Percentiles rank a stretch among this genome's conserved stretches.
Conservation (phyloP, 2,888 invertebrate genomes). For the Erebia ligea region DNA sequence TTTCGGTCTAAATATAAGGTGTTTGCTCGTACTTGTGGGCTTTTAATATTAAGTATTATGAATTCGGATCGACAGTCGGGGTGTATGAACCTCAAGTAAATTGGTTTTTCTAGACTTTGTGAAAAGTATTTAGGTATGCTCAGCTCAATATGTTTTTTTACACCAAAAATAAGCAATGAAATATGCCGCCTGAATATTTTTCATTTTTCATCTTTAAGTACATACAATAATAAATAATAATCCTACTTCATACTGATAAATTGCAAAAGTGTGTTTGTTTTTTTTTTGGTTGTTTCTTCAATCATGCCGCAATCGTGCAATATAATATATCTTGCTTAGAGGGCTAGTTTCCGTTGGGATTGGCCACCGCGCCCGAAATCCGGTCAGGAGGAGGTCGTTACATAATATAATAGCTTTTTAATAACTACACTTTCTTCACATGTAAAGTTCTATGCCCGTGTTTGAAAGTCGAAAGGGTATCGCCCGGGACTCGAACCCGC, state of each 20-base stretch:
- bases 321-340: too few species aligned
- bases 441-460: conserved; percentile 56
- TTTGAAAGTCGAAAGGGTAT: conserved; percentile 45
- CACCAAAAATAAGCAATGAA: too few species aligned
- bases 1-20: conserved; percentile 16
- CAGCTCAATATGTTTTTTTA: background rate
- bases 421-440: background rate
- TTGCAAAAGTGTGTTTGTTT: too few species aligned
- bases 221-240: too few species aligned
- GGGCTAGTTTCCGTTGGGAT: too few species aligned
- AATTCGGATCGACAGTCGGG: background rate
- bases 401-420: background rate
- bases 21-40: conserved; percentile 13
- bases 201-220: too few species aligned
- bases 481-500: conserved; percentile 51
- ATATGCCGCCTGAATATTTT: too few species aligned
- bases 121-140: background rate
- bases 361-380: too few species aligned
- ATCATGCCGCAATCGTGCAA: too few species aligned
- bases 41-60: conserved; percentile 4
- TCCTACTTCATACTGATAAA: too few species aligned
- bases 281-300: too few species aligned
- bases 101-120: conserved; percentile 3
- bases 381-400: too few species aligned
- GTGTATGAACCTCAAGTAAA: conserved; percentile 10